Percentiles rank a stretch among this genome's conserved stretches.
These are phyloP conservation scores for Saxidomus purpurata DNA, from an alignment of 1,140 invertebrate species.

Conservation along the genomic window DNA sequence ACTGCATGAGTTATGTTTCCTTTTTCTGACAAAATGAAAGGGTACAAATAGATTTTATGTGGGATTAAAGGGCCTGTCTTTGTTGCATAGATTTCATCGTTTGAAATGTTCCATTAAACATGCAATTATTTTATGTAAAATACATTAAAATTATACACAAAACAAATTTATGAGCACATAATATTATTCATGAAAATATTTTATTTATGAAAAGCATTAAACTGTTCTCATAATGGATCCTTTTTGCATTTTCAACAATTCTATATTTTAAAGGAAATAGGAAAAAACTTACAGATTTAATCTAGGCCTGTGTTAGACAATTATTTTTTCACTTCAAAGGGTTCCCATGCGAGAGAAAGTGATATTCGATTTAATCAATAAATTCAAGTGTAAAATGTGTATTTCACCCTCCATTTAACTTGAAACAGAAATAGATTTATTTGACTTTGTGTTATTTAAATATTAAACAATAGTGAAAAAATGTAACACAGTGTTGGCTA, in stretches of 20 bases:
- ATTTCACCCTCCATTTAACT: constrained; percentile 9
- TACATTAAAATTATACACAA: background rate
- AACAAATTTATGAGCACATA: background rate
- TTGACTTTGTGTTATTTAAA: background rate
- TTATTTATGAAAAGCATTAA: background rate
- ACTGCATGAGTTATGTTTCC: too few relatives aligned
- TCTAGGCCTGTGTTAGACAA: background rate
- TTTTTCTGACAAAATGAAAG: too few relatives aligned
- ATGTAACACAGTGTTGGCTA: too few relatives aligned
- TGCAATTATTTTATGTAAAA: constrained; percentile 19
- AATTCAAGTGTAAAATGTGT: constrained; percentile 28
- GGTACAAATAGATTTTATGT: background rate
- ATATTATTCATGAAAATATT: background rate
- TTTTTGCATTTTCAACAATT: background rate
- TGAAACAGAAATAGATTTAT: background rate
- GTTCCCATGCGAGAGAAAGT: background rate
- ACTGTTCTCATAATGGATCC: background rate
- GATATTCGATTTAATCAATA: constrained; percentile 31
- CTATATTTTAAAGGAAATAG: background rate
- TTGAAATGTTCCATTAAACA: background rate
- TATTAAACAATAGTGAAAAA: too few relatives aligned
- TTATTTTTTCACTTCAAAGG: constrained; percentile 37
- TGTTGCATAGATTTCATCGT: background rate
- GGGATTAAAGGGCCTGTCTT: background rate
- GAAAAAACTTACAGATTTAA: background rate